phyloP scores from a whole-genome alignment of 37 sponge, comb jelly and placozoan species.

The Bolinopsis microptera region DNA sequence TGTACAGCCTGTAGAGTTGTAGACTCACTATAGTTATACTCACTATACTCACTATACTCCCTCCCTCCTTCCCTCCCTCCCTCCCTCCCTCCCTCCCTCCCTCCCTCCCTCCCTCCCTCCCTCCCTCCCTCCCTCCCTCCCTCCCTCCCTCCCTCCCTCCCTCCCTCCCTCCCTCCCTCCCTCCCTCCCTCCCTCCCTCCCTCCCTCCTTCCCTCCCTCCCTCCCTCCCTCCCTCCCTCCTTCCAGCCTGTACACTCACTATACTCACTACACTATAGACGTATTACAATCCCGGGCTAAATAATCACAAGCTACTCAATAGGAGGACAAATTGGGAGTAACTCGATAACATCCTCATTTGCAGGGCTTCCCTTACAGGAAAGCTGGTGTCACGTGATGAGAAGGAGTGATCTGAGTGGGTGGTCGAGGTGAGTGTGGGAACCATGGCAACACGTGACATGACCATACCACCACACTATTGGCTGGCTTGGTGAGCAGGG shows the following conservation, averaged over 20 bases:
- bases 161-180: not conserved
- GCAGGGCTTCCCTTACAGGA: not conserved
- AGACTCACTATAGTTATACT: no score
- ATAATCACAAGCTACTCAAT: no score
- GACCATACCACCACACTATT: no score
- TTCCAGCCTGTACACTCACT: not conserved
- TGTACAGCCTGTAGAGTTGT: no score
- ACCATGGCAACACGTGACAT: no score
- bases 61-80: not conserved
- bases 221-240: not conserved
- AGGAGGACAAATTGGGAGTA: no score
- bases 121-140: not conserved
- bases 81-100: not conserved
- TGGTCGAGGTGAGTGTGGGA: not conserved
- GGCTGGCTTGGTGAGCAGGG: no score
- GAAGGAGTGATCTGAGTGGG: not conserved
- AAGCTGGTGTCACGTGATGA: not conserved
- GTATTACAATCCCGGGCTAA: no score
- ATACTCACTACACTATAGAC: not conserved
- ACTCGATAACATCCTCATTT: not conserved
- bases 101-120: not conserved
- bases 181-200: not conserved
- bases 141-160: not conserved
- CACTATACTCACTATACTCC: not conserved
- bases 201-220: not conserved